Evolutionary conservation across 1,140 invertebrate genomes (phyloP).

Genomic region (Octopus sinensis): DNA sequence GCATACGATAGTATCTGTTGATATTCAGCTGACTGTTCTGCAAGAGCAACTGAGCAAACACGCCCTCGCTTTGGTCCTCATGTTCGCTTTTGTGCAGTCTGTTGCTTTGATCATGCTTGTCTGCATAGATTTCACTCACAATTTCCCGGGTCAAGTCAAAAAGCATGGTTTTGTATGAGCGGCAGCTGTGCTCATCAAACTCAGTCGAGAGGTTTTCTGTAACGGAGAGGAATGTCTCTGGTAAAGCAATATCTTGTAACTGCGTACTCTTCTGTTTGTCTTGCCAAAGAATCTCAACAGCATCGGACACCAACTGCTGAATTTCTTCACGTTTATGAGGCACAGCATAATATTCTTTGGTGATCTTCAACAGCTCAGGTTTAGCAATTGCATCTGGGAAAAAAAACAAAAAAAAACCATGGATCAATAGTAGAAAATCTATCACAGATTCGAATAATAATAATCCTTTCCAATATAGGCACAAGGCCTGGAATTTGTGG

Average conservation of each 20-base stretch:
- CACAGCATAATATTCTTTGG: conserved; percentile 45
- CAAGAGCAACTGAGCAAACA: neutral
- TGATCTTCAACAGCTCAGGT: conserved; percentile 31
- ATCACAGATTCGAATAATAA: too few relatives aligned
- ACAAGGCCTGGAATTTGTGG: too few relatives aligned
- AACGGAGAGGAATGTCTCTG: conserved; percentile 33
- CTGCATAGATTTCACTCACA: conserved; percentile 57
- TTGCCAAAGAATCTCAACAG: conserved; percentile 50
- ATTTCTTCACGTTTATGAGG: conserved; percentile 46
- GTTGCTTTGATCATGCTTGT: conserved; percentile 17
- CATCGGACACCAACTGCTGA: conserved; percentile 35
- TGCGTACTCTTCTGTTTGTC: conserved; percentile 41
- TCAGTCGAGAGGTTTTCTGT: conserved; percentile 27
- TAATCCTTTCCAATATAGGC: too few relatives aligned
- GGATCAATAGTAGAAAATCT: too few relatives aligned
- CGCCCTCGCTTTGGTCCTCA: conserved; percentile 52
- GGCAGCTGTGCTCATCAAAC: conserved; percentile 42
- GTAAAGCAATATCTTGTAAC: conserved; percentile 35
- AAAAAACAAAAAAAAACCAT: neutral
- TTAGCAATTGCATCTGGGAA: conserved; percentile 9
- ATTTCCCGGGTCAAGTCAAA: conserved; percentile 69
- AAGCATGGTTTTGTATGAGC: conserved; percentile 59
- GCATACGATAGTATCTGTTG: conserved; percentile 32
- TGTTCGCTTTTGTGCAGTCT: conserved; percentile 36
- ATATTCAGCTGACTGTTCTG: neutral